Evolutionary conservation across 2,888 invertebrate genomes (phyloP), one percentile per base, ranked within the genome.

Genomic region (Eupithecia centaureata): DNA sequence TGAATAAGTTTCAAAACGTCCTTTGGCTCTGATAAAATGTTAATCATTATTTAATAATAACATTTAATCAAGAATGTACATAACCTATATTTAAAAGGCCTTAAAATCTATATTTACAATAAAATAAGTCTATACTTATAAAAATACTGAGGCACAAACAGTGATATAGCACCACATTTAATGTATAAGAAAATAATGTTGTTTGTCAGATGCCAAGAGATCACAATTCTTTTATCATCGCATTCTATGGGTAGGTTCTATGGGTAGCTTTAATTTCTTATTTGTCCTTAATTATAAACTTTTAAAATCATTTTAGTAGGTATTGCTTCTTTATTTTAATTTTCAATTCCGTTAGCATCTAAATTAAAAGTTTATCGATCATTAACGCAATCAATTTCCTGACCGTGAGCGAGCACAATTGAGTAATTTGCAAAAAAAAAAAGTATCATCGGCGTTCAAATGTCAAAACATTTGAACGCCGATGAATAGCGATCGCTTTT

Each of bases 141-240:
- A 74, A 76, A 75, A 75, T 83, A 87, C 64, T 80, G 90, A 92
- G 92, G 92, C 92, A 92, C 92, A 81, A 88, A 91, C 92, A 92
- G 87, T 91, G 81, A 82, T 74, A 86, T 91, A 92, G 92, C 92
- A 92, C 92, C 92, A 84, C 79, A 77, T 79, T 74, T 70, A 80
- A 79, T 80, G 79, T 77, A 79, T 74, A 79, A 77, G 75, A 57
- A 30, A 56, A 56, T 32, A 54, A 13, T n/a, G n/a, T 32, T 57
- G 32, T n/a, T 32, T n/a, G n/a, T 28, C 28, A n/a, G 13, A 1
- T 54, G 54, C 27, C 8, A 28, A 4, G 54, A 28, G 30, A 56
- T 56, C 54, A 56, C 54, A 30, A 56, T 54, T 28, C n/a, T n/a
- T 0, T 27, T 15, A 7, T 27, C 7, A n/a, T 27, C 28, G 27